Percentiles rank a stretch among this genome's conserved stretches.
phyloP scores from a whole-genome alignment of 2,888 invertebrate genomes.

The Cosmorhoe ocellata region DNA sequence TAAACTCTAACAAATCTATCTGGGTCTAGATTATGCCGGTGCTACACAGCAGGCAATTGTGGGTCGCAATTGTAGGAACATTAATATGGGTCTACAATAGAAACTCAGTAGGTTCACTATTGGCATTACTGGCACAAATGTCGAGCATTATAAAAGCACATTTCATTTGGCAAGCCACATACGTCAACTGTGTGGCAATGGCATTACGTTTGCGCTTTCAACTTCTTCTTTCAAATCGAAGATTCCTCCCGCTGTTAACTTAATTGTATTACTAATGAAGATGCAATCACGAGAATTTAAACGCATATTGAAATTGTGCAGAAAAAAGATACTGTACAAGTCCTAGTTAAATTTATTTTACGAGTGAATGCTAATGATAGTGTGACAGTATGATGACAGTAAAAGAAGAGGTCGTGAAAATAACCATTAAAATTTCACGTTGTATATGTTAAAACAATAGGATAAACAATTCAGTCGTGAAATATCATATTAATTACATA shows the following conservation, averaged over 20 bases:
- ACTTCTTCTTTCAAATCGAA: constrained; percentile 51
- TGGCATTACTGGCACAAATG: too few species aligned
- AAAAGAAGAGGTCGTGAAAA: too few species aligned
- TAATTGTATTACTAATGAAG: constrained; percentile 70
- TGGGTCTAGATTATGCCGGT: constrained; percentile 11
- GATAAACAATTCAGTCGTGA: too few species aligned
- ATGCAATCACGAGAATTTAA: constrained; percentile 52
- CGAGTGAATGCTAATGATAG: too few species aligned
- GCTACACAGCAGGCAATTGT: not conserved
- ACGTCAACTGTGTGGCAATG: not conserved
- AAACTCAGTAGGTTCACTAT: too few species aligned
- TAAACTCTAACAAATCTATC: constrained; percentile 35
- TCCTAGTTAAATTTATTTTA: not conserved
- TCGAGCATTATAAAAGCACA: too few species aligned
- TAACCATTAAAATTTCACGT: too few species aligned
- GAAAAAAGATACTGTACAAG: not conserved
- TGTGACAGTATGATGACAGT: too few species aligned
- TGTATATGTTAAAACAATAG: too few species aligned
- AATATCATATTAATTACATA: too few species aligned
- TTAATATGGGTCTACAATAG: too few species aligned
- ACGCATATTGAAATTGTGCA: constrained; percentile 61
- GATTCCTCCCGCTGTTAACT: constrained; percentile 48
- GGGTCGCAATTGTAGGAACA: too few species aligned
- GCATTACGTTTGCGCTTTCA: constrained; percentile 37
- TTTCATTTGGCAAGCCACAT: not conserved